phyloP scores from a whole-genome alignment of 2,797 vertebrate genomes.

The Oreortyx pictus region DNA sequence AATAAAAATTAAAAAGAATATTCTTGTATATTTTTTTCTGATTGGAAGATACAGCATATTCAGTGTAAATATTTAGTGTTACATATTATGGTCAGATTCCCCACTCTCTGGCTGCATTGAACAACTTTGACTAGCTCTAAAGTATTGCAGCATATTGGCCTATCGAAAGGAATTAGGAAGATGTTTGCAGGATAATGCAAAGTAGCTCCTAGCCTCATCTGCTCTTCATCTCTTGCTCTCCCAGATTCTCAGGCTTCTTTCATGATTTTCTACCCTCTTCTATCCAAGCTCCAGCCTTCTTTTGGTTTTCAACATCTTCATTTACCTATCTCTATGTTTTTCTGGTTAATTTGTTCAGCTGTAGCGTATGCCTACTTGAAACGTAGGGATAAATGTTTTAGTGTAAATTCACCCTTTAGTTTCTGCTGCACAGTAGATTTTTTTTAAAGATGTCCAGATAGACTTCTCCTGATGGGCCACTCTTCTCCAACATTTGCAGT shows the following conservation, averaged over 20 bases:
- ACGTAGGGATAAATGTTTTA: fast-evolving
- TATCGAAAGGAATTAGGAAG: background rate
- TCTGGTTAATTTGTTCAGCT: background rate
- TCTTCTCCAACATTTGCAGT: background rate
- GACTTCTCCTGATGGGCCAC: background rate
- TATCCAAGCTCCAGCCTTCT: background rate
- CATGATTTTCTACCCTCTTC: background rate
- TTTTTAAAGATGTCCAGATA: background rate
- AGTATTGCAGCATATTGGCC: background rate
- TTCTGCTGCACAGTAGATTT: background rate
- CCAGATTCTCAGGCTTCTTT: background rate
- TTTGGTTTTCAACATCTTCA: background rate
- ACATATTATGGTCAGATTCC: background rate
- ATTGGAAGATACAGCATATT: background rate
- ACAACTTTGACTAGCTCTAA: background rate
- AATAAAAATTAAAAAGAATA: constrained; percentile 21
- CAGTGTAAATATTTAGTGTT: constrained; percentile 15
- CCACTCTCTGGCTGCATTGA: background rate
- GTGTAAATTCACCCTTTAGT: background rate
- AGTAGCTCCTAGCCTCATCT: background rate
- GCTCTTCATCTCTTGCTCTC: background rate
- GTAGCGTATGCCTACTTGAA: background rate
- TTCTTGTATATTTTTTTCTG: constrained; percentile 44
- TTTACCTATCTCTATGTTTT: background rate
- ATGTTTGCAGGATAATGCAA: background rate